Conservation (phyloP, 1,140 invertebrate genomes). For the Leptinotarsa texana region DNA sequence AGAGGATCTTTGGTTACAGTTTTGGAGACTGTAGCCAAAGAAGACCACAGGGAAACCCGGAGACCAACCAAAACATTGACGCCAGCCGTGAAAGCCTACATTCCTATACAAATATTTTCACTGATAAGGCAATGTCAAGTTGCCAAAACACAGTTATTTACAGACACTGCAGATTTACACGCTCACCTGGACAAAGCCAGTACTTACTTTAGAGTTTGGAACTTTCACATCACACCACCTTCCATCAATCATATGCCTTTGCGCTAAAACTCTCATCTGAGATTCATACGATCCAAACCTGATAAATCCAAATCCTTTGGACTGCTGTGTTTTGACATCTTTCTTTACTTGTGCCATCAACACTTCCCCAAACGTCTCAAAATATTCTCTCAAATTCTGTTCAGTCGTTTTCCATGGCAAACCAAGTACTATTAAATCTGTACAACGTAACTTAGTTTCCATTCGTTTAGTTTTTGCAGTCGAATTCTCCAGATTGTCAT, state of each 20-base stretch:
- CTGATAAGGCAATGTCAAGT: too few relatives aligned
- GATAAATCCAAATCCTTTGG: constrained; percentile 97
- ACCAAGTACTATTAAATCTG: constrained; percentile 95
- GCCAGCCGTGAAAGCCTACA: too few relatives aligned
- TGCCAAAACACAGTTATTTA: constrained; percentile 1
- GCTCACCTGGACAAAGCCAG: constrained; percentile 19
- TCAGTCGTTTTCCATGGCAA: constrained; percentile 97
- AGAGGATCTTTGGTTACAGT: too few relatives aligned
- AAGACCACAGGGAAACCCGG: too few relatives aligned
- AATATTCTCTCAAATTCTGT: constrained; percentile 92
- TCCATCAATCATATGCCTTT: constrained; percentile 93
- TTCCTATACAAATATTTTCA: too few relatives aligned
- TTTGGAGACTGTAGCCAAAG: too few relatives aligned
- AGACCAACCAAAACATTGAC: too few relatives aligned
- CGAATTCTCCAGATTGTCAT: constrained; percentile 89
- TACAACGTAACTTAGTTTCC: constrained; percentile 89
- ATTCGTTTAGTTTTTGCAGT: constrained; percentile 89
- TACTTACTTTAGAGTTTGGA: constrained; percentile 79
- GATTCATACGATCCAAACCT: constrained; percentile 89
- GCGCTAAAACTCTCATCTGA: constrained; percentile 82
- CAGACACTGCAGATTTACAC: constrained; percentile 12
- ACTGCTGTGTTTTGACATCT: constrained; percentile 88
- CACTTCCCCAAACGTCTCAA: constrained; percentile 94
- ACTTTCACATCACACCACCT: constrained; percentile 97
- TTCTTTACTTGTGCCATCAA: constrained; percentile 95